Evolutionary conservation across 2,113 vertebrate species (phyloP).

Genomic region (Scortum barcoo): DNA sequence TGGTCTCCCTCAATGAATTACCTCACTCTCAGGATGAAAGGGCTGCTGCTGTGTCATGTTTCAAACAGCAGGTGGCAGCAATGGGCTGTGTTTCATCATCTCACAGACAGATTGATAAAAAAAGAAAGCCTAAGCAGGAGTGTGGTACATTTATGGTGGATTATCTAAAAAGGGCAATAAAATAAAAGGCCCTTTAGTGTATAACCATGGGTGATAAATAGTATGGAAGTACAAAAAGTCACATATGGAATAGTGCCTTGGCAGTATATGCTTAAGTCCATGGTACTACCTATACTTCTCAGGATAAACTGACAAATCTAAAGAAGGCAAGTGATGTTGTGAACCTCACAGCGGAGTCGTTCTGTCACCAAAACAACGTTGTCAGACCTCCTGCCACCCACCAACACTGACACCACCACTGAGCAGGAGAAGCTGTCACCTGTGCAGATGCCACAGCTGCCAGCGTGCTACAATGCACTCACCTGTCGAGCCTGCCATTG

Average conservation of each 20-base stretch:
- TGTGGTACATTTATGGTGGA: conserved; percentile 15
- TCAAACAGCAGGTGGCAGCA: conserved; percentile 79
- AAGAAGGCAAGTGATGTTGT: conserved; percentile 75
- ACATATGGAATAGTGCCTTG: conserved; percentile 29
- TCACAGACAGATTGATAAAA: conserved; percentile 12
- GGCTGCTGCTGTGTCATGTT: conserved; percentile 5
- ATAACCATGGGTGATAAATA: conserved; percentile 21
- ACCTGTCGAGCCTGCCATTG: conserved; percentile 81
- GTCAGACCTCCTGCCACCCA: conserved; percentile 76
- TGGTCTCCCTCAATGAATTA: conserved; percentile 43
- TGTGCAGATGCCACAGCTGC: conserved; percentile 77
- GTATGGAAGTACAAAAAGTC: too few relatives aligned
- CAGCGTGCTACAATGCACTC: conserved; percentile 70
- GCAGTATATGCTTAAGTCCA: conserved; percentile 48
- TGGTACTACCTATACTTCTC: conserved; percentile 55
- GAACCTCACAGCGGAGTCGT: conserved; percentile 73
- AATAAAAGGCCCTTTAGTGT: conserved; percentile 1
- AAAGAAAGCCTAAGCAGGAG: conserved; percentile 31
- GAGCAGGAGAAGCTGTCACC: conserved; percentile 79
- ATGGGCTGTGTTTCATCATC: conserved; percentile 53
- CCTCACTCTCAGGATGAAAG: conserved; percentile 36
- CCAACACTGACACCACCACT: conserved; percentile 72
- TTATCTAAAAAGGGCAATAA: conserved; percentile 39
- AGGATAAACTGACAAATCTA: conserved; percentile 78
- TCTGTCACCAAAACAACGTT: conserved; percentile 80